Conservation (phyloP, 2,888 invertebrate species). For the Dasypogon diadema region DNA sequence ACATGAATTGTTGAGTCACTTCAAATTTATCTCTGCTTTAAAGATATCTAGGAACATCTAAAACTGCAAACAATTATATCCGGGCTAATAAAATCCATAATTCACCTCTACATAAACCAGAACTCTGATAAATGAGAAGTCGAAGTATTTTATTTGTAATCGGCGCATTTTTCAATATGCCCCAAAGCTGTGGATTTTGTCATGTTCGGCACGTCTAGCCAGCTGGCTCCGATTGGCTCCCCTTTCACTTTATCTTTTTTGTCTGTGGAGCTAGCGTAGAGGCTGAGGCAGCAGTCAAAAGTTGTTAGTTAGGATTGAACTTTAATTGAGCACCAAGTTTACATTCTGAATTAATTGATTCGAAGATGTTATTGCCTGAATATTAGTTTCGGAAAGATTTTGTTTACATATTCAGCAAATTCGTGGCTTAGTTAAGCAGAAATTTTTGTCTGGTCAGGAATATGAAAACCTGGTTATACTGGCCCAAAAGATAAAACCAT, state of each 20-base stretch:
- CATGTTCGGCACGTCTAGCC: slow-evolving; percentile 4
- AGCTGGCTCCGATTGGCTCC: neutral
- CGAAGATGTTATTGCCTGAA: neutral
- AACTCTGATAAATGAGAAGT: neutral
- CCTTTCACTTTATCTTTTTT: slow-evolving; percentile 1
- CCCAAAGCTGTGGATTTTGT: neutral
- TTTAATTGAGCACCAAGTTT: neutral
- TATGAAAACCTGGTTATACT: neutral
- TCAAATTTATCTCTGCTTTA: no score
- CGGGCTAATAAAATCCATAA: neutral
- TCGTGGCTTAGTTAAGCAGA: neutral
- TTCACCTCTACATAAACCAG: neutral
- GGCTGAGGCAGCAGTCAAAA: neutral
- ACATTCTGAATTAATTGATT: neutral
- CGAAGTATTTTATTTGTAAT: slow-evolving; percentile 1
- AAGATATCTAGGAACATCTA: no score
- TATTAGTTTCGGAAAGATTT: neutral
- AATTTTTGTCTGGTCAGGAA: neutral
- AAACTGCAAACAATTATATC: no score
- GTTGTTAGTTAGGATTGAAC: neutral
- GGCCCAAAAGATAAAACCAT: neutral
- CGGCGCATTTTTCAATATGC: neutral
- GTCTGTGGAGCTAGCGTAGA: neutral
- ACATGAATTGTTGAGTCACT: no score
- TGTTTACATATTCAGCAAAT: neutral